Percentiles rank a stretch among this genome's conserved stretches.
phyloP scores from a whole-genome alignment of 2,888 invertebrate genomes.

The Chalcis sispes region DNA sequence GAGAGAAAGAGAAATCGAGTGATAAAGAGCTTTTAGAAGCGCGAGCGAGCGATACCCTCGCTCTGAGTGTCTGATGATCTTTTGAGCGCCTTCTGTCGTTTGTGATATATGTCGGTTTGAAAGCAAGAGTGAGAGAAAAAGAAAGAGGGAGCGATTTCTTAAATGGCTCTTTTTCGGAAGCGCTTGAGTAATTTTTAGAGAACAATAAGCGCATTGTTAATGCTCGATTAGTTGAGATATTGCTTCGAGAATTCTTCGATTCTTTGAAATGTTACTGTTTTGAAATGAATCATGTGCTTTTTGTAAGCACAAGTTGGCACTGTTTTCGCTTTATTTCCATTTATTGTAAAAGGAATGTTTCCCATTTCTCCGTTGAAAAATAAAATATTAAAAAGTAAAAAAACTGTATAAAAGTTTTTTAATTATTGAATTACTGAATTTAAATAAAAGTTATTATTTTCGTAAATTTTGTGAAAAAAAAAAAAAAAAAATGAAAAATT shows the following conservation, averaged over 20 bases:
- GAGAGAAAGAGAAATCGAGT: neutral
- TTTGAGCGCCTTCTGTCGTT: constrained; percentile 15
- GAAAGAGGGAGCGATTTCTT: no score
- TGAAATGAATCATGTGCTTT: neutral
- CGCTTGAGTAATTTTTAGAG: neutral
- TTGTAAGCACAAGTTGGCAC: neutral
- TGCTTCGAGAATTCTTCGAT: neutral
- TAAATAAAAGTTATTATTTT: no score
- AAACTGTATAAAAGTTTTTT: no score
- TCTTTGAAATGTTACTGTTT: neutral
- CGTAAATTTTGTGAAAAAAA: no score
- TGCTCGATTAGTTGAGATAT: neutral
- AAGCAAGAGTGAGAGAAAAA: no score
- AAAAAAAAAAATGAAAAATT: no score
- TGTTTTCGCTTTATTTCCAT: neutral
- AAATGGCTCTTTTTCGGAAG: neutral
- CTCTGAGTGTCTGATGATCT: constrained; percentile 2
- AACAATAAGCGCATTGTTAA: constrained; percentile 1
- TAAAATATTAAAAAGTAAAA: no score
- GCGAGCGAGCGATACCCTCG: constrained; percentile 1
- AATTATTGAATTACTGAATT: no score
- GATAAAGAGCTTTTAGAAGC: neutral
- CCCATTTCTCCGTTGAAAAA: no score
- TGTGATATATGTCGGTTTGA: no score
- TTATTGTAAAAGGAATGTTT: no score